Evolutionary conservation across 2,888 invertebrate genomes (phyloP).

Genomic region (Lissocephala sabroskyi): DNA sequence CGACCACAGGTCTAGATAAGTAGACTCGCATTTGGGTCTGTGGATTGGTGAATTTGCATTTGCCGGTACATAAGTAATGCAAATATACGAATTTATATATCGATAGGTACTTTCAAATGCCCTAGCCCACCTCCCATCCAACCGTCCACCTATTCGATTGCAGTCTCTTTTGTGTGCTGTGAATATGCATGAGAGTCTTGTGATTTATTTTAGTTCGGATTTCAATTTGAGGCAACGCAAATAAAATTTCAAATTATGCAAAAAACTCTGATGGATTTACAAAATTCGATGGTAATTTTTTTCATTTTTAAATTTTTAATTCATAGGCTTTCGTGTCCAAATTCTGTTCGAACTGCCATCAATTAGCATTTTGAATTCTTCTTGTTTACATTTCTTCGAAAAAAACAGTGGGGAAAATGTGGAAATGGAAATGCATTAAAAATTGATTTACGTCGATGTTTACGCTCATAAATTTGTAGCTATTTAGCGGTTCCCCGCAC

Average conservation of each 20-base stretch:
- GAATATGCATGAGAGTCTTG: conserved; percentile 1
- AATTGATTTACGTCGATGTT: conserved; percentile 57
- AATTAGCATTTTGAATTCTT: conserved; percentile 25
- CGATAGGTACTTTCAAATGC: background rate
- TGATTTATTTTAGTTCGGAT: too few relatives aligned
- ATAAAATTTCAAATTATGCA: conserved; percentile 14
- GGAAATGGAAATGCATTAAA: conserved; percentile 62
- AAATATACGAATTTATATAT: background rate
- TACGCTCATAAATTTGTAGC: conserved; percentile 64
- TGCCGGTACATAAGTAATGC: conserved; percentile 5
- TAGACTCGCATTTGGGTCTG: background rate
- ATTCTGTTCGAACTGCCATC: too few relatives aligned
- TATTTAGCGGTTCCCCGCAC: conserved; percentile 58
- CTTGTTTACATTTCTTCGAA: conserved; percentile 18
- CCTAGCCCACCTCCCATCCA: too few relatives aligned
- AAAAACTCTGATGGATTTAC: background rate
- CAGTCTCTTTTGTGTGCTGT: background rate
- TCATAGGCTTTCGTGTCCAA: too few relatives aligned
- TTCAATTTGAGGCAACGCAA: too few relatives aligned
- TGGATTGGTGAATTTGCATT: conserved; percentile 18
- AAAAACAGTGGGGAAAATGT: too few relatives aligned
- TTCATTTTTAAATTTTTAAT: too few relatives aligned
- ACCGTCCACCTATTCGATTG: too few relatives aligned
- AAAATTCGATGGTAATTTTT: conserved; percentile 3
- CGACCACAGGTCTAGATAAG: background rate